A percentile compares a stretch with the other conserved stretches of the same genome.
Evolutionary conservation across 2,797 vertebrate genomes (phyloP).

Genomic region (Tympanoctomys barrerae): DNA sequence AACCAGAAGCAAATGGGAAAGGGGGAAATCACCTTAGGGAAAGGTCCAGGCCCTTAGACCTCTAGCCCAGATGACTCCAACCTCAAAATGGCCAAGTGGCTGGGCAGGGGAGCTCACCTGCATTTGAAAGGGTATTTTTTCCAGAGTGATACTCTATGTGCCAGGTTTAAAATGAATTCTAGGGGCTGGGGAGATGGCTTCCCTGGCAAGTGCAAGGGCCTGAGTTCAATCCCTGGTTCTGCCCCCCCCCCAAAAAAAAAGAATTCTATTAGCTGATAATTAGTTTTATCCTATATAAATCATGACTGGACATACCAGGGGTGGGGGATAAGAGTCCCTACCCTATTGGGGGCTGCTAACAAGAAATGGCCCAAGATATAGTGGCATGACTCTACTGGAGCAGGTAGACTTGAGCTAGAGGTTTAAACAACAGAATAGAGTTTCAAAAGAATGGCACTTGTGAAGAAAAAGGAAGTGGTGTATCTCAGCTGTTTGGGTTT

Average conservation of each 20-base stretch:
- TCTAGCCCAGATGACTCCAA: not conserved
- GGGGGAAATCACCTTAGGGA: not conserved
- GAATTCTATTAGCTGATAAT: not conserved
- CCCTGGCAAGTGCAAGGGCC: too few species aligned
- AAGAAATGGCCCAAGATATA: not conserved
- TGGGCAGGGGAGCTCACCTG: not conserved
- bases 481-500: not conserved
- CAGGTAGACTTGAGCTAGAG: not conserved
- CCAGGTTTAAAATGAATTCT: not conserved
- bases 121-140: not conserved
- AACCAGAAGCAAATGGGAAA: not conserved
- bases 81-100: not conserved
- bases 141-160: not conserved
- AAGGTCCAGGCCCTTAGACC: not conserved
- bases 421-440: not conserved
- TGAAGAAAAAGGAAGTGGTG: not conserved
- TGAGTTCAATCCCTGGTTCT: too few species aligned
- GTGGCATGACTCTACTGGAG: not conserved
- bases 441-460: not conserved
- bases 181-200: too few species aligned
- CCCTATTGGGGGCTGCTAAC: not conserved
- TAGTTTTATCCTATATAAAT: not conserved
- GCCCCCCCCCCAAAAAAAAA: not conserved
- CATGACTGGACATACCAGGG: not conserved
- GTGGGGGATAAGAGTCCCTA: not conserved